phyloP scores from a whole-genome alignment of 2,113 vertebrate genomes.

The Sphaerodactylus townsendi region DNA sequence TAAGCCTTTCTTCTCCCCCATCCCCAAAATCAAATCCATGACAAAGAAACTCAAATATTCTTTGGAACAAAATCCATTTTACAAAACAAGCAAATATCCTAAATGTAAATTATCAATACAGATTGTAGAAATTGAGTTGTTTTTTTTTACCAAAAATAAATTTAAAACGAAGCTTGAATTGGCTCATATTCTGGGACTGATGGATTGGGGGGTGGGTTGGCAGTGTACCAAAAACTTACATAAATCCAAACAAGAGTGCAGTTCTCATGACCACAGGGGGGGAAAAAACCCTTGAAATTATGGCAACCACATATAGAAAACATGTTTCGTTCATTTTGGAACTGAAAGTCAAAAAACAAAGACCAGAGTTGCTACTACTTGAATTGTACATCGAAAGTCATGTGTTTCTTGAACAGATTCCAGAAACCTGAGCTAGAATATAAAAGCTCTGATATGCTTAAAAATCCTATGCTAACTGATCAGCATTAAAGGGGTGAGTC shows the following conservation, averaged over 20 bases:
- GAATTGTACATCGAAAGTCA: not conserved
- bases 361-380: not conserved
- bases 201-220: not conserved
- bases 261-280: not conserved
- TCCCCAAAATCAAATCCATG: not conserved
- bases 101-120: not conserved
- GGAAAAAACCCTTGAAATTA: not conserved
- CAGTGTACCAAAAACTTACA: not conserved
- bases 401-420: constrained; percentile 31
- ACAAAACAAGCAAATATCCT: not conserved
- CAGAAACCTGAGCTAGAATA: constrained; percentile 38
- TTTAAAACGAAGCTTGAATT: not conserved
- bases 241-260: not conserved
- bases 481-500: constrained; percentile 54
- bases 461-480: constrained; percentile 42
- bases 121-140: not conserved
- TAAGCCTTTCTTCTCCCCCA: not conserved
- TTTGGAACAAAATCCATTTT: not conserved
- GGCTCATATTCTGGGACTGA: not conserved
- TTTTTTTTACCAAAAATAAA: not conserved
- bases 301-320: not conserved
- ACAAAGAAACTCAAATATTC: not conserved
- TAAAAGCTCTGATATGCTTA: constrained; percentile 16
- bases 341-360: not conserved
- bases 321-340: not conserved